A percentile compares a stretch with the other conserved stretches of the same genome.
Conservation (phyloP, 2,888 invertebrate genomes). For the Bimastos eiseni region DNA sequence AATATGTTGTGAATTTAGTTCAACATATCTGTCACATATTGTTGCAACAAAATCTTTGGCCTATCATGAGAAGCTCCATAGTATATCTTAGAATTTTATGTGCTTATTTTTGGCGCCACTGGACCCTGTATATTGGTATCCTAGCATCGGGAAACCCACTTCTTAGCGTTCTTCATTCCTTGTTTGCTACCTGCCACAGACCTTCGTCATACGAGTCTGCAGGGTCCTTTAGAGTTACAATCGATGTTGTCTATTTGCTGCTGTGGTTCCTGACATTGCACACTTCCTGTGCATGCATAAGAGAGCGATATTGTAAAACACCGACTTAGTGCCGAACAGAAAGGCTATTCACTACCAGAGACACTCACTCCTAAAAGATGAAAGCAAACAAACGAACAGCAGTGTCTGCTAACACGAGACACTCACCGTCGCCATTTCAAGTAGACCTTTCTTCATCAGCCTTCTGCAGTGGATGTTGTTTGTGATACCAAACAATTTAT, state of each 20-base stretch:
- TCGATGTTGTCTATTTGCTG: constrained; percentile 4
- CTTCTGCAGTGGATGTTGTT: background rate
- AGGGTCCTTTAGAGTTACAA: constrained; percentile 13
- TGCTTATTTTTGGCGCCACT: background rate
- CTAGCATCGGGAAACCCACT: background rate
- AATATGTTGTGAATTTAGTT: background rate
- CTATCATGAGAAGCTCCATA: background rate
- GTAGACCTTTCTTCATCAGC: background rate
- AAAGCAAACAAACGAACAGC: background rate
- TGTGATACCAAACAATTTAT: background rate
- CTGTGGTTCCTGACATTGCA: background rate
- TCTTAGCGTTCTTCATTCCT: background rate
- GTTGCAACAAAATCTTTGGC: background rate
- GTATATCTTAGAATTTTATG: no score
- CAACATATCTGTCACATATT: background rate
- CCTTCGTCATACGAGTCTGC: background rate
- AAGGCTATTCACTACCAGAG: background rate
- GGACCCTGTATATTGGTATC: background rate
- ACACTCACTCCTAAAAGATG: constrained; percentile 13
- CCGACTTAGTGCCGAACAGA: background rate
- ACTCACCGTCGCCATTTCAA: background rate
- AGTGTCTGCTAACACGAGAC: background rate
- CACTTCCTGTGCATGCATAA: background rate
- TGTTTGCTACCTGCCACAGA: background rate
- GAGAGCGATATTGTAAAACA: background rate